Evolutionary conservation across 2,113 vertebrate genomes (phyloP).

Genomic region (Lepus americanus): DNA sequence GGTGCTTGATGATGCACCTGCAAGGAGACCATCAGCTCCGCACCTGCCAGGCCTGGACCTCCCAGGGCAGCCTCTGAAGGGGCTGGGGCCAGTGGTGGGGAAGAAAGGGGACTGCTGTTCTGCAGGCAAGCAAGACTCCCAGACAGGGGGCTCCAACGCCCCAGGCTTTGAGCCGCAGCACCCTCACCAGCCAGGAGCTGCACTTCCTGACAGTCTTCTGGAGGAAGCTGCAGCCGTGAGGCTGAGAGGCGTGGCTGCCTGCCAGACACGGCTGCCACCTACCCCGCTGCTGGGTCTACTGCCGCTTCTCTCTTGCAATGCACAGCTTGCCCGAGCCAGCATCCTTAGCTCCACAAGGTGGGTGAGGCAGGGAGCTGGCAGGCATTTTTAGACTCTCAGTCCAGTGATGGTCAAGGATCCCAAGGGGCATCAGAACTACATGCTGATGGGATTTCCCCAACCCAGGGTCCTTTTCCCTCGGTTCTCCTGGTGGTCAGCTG

Average conservation of each 20-base stretch:
- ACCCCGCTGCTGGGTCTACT: background rate
- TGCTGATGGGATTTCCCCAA: background rate
- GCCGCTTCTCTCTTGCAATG: background rate
- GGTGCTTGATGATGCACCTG: constrained; percentile 95
- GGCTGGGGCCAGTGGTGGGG: too few relatives aligned
- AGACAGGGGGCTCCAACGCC: background rate
- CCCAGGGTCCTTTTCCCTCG: background rate
- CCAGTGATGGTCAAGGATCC: background rate
- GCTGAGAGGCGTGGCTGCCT: background rate
- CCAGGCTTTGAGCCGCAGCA: background rate
- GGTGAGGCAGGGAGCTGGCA: background rate
- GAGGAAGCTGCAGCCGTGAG: background rate
- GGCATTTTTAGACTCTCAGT: background rate
- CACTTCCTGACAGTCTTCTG: background rate
- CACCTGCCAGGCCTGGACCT: accelerated
- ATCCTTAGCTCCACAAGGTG: background rate
- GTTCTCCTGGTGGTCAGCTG: background rate
- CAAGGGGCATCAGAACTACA: background rate
- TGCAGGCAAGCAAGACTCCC: background rate
- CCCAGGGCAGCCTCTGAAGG: background rate
- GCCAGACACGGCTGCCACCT: background rate
- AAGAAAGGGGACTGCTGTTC: background rate
- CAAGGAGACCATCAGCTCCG: background rate
- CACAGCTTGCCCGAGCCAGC: background rate
- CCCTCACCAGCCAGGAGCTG: background rate